These are phyloP conservation scores for Antheraea yamamai DNA, from an alignment of 2,888 invertebrate species.

Conservation along the genomic window DNA sequence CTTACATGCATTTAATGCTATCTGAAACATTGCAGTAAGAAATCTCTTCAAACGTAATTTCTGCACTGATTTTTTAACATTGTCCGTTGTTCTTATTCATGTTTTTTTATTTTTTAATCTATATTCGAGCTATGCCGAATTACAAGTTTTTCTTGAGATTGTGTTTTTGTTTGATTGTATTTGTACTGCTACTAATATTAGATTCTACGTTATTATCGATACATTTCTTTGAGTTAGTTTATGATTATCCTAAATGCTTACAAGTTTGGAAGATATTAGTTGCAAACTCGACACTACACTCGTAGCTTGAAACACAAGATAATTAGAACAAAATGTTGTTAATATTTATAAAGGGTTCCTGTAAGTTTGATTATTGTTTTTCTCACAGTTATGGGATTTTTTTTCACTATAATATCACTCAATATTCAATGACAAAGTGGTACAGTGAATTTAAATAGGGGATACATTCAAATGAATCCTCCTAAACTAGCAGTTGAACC, in stretches of 20 bases:
- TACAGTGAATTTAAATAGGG: not conserved
- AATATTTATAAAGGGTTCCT: not conserved
- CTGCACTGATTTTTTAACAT: not conserved
- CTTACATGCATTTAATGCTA: conserved; percentile 29
- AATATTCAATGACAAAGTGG: not conserved
- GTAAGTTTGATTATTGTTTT: not conserved
- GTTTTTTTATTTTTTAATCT: not conserved
- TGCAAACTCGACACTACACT: not conserved
- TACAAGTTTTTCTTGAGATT: no score
- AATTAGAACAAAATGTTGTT: not conserved
- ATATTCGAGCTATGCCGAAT: no score
- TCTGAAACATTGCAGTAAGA: conserved; percentile 10
- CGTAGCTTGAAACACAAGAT: not conserved
- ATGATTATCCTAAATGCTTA: not conserved
- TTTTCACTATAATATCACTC: not conserved
- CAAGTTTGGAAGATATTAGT: not conserved
- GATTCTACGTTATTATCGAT: not conserved
- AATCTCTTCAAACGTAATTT: not conserved
- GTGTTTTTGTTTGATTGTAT: no score
- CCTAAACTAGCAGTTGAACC: no score
- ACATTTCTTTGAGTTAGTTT: not conserved
- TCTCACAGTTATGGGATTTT: no score
- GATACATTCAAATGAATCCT: not conserved
- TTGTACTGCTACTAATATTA: not conserved
- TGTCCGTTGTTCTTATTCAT: not conserved